phyloP scores from a whole-genome alignment of 2,113 vertebrate species.

The Xiphorhynchus elegans region DNA sequence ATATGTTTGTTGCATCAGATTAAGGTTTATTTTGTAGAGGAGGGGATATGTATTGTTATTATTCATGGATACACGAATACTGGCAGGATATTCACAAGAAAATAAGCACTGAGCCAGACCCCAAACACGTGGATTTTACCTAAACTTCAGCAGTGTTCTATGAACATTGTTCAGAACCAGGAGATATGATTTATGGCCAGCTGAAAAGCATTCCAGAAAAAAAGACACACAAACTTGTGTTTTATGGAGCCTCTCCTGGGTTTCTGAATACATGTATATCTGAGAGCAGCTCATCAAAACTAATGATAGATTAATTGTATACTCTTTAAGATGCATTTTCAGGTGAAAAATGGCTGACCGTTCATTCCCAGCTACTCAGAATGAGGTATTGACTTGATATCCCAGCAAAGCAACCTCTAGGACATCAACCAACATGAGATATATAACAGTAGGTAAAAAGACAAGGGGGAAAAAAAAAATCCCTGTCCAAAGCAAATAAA shows the following conservation, averaged over 20 bases:
- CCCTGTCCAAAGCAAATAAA: slow-evolving; percentile 8
- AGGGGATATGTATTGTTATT: background rate
- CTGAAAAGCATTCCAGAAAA: background rate
- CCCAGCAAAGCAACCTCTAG: background rate
- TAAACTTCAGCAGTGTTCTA: background rate
- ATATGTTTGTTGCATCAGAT: background rate
- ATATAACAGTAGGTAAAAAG: background rate
- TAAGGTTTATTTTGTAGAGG: background rate
- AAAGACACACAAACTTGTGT: background rate
- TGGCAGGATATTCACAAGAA: background rate
- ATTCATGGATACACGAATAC: background rate
- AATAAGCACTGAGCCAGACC: background rate
- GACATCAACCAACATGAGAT: background rate
- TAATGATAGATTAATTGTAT: background rate
- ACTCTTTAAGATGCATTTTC: background rate
- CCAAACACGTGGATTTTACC: background rate
- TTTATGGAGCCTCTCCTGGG: background rate
- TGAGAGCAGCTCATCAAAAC: background rate
- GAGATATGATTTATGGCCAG: background rate
- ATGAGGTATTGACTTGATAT: background rate
- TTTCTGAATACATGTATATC: background rate
- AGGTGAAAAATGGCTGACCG: background rate
- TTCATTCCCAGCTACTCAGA: background rate
- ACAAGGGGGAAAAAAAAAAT: background rate
- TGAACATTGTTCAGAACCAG: background rate